Percentiles rank a stretch among this genome's conserved stretches.
Evolutionary conservation across 1,140 invertebrate species (phyloP).

Genomic region (Meloidogyne floridensis): DNA sequence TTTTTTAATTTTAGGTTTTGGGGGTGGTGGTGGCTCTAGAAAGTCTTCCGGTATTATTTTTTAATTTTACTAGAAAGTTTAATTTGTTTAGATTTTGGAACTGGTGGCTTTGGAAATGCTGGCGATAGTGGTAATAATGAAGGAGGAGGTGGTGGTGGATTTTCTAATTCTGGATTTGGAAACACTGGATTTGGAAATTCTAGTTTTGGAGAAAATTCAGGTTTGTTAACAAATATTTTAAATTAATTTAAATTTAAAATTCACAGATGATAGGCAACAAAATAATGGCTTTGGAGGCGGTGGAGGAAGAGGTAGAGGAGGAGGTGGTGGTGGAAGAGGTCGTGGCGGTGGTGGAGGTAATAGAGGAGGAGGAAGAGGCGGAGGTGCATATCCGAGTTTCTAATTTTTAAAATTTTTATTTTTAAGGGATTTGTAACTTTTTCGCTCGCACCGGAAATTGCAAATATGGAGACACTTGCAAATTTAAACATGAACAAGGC

Average conservation of each 20-base stretch:
- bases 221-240: background rate
- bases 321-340: background rate
- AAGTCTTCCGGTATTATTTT: background rate
- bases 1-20: constrained; percentile 13
- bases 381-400: background rate
- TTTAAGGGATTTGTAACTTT: background rate
- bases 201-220: background rate
- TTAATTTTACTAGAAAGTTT: background rate
- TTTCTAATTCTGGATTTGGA: constrained; percentile 17
- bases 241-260: background rate
- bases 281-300: constrained; percentile 1
- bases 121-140: background rate
- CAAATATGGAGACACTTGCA: background rate
- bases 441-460: background rate
- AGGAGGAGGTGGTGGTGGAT: background rate
- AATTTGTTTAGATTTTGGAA: background rate
- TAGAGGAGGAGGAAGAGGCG: background rate
- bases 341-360: background rate
- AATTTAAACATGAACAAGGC: background rate
- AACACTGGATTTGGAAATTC: constrained; percentile 12
- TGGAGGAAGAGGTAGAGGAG: constrained; percentile 1
- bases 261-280: background rate
- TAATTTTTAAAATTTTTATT: background rate
- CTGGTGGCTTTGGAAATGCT: background rate
- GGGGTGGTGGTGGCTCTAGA: background rate